A percentile compares a stretch with the other conserved stretches of the same genome.
phyloP scores from a whole-genome alignment of 1,140 invertebrate species.

The Probaryconus sp. region DNA sequence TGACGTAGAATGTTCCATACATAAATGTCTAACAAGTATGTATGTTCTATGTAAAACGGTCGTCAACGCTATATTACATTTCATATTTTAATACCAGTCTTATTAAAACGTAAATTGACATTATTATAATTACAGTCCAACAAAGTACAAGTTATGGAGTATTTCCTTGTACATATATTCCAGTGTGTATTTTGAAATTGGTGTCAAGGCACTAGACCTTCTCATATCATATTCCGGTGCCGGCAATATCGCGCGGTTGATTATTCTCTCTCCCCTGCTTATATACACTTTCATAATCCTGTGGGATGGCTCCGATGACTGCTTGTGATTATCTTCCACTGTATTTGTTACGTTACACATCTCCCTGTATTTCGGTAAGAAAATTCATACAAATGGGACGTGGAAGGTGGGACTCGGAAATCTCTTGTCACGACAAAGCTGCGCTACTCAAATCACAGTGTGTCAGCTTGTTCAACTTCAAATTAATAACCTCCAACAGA shows the following conservation, averaged over 20 bases:
- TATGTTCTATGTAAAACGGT: too few relatives aligned
- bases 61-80: too few relatives aligned
- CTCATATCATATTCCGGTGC: slow-evolving; percentile 32
- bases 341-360: slow-evolving; percentile 46
- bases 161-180: slow-evolving; percentile 1
- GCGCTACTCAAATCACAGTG: too few relatives aligned
- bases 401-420: slow-evolving; percentile 33
- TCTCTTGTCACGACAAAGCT: slow-evolving; percentile 6
- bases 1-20: too few relatives aligned
- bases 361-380: slow-evolving; percentile 31
- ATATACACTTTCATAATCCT: slow-evolving; percentile 53
- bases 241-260: slow-evolving; percentile 38
- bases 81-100: slow-evolving; percentile 24
- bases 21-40: too few relatives aligned
- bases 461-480: too few relatives aligned
- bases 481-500: too few relatives aligned
- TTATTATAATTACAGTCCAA: slow-evolving; percentile 29
- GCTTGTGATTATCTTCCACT: slow-evolving; percentile 45
- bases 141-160: slow-evolving; percentile 21
- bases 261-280: slow-evolving; percentile 50
- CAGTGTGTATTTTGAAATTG: slow-evolving; percentile 27
- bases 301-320: slow-evolving; percentile 37
- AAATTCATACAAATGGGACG: slow-evolving; percentile 40
- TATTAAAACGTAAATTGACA: slow-evolving; percentile 18
- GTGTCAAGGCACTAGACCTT: slow-evolving; percentile 28